Conservation (phyloP, 2,888 invertebrate genomes). For the Frankliniella intonsa region DNA sequence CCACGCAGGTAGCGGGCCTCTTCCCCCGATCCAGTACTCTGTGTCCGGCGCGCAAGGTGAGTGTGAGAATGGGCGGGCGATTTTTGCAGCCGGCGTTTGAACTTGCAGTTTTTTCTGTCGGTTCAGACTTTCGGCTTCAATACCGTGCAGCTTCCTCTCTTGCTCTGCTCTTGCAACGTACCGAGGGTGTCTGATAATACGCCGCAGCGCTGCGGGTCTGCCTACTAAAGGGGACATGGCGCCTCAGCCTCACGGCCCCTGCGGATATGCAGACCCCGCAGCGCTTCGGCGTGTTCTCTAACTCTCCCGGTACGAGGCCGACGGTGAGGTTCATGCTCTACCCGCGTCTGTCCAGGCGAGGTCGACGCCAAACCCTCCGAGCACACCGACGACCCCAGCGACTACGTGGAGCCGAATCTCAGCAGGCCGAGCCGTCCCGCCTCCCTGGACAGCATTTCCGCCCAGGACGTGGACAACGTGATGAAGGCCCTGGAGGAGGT, state of each 20-base stretch:
- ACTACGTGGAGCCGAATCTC: not conserved
- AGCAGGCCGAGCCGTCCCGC: conserved; percentile 19
- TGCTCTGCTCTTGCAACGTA: too few species aligned
- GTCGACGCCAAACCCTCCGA: conserved; percentile 15
- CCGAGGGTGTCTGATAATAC: too few species aligned
- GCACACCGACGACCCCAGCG: not conserved
- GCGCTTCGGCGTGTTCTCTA: too few species aligned
- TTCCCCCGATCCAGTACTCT: not conserved
- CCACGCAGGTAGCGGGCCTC: not conserved
- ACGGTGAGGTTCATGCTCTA: too few species aligned
- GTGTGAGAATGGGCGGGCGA: not conserved
- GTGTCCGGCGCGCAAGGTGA: not conserved
- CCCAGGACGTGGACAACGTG: conserved; percentile 19
- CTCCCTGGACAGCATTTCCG: conserved; percentile 28
- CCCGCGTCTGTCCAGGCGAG: not conserved
- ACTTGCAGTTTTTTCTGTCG: too few species aligned
- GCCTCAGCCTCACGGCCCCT: not conserved
- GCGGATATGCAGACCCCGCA: too few species aligned
- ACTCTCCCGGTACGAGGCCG: too few species aligned
- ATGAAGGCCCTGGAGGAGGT: conserved; percentile 22
- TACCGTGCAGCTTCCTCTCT: too few species aligned
- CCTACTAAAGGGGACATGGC: not conserved
- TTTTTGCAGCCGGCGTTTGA: too few species aligned
- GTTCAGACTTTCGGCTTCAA: too few species aligned
- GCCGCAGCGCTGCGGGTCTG: too few species aligned